Evolutionary conservation across 2,113 vertebrate species (phyloP).

Genomic region (Ardeotis arabs): DNA sequence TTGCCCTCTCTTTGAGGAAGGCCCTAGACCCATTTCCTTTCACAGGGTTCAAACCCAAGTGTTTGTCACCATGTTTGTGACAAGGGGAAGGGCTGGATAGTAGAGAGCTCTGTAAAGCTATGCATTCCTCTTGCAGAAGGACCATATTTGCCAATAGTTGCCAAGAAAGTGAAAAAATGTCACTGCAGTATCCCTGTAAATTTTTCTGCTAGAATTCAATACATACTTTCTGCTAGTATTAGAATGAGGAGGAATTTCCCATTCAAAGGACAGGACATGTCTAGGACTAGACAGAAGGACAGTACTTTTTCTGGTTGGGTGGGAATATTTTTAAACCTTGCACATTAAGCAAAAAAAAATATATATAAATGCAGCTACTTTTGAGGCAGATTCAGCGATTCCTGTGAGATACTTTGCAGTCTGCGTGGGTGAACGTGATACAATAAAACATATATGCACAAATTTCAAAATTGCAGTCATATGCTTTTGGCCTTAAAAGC

Average conservation of each 20-base stretch:
- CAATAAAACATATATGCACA: not conserved
- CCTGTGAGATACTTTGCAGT: not conserved
- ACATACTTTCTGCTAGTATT: not conserved
- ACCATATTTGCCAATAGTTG: not conserved
- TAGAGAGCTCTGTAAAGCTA: not conserved
- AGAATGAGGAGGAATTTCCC: not conserved
- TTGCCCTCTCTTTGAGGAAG: not conserved
- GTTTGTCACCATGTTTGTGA: not conserved
- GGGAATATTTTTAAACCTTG: not conserved
- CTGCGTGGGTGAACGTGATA: not conserved
- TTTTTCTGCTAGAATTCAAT: not conserved
- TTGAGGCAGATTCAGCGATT: not conserved
- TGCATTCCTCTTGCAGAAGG: not conserved
- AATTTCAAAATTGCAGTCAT: not conserved
- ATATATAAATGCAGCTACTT: not conserved
- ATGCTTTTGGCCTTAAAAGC: not conserved
- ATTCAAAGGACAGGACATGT: not conserved
- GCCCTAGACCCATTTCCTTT: not conserved
- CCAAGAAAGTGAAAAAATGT: not conserved
- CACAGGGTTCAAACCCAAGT: not conserved
- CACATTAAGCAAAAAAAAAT: not conserved
- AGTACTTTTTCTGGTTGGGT: not conserved
- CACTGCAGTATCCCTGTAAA: not conserved
- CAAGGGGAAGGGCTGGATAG: not conserved
- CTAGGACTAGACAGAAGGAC: not conserved